phyloP scores from a whole-genome alignment of 2,888 invertebrate genomes.

The Orthonychiurus folsomi region DNA sequence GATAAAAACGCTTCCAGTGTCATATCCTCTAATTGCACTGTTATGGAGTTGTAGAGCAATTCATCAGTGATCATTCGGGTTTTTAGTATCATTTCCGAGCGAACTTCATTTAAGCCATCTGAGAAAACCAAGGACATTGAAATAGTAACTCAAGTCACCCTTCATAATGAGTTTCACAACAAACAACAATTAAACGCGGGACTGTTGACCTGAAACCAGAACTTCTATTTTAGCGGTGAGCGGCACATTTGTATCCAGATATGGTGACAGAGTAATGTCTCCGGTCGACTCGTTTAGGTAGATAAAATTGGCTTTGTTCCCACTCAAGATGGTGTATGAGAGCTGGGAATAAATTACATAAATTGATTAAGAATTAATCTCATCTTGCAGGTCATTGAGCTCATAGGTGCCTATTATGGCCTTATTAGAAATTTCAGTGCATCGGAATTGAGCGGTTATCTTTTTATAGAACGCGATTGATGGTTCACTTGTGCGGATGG shows the following conservation, averaged over 20 bases:
- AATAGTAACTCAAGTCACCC: no score
- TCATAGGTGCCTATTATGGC: no score
- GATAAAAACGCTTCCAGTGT: slow-evolving; percentile 85
- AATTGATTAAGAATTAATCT: no score
- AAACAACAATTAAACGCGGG: no score
- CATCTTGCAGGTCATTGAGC: no score
- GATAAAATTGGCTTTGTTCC: slow-evolving; percentile 85
- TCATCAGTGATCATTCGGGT: slow-evolving; percentile 86
- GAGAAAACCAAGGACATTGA: slow-evolving; percentile 36
- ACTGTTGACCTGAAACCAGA: slow-evolving; percentile 67
- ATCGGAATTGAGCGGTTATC: no score
- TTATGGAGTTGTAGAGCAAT: slow-evolving; percentile 89
- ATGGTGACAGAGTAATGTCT: slow-evolving; percentile 76
- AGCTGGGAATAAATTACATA: no score
- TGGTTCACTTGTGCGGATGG: no score
- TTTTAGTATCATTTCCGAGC: slow-evolving; percentile 81
- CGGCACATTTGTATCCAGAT: slow-evolving; percentile 89
- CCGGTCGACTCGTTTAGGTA: slow-evolving; percentile 74
- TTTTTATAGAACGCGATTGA: no score
- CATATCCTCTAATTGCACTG: slow-evolving; percentile 85
- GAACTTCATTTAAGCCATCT: slow-evolving; percentile 89
- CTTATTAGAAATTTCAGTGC: no score
- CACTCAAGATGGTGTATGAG: slow-evolving; percentile 72
- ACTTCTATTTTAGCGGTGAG: slow-evolving; percentile 88
- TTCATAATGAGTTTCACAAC: no score